A percentile compares a stretch with the other conserved stretches of the same genome.
These are phyloP conservation scores for Halocynthia roretzi DNA, from an alignment of 23 tunicate genomes.

Conservation along the genomic window DNA sequence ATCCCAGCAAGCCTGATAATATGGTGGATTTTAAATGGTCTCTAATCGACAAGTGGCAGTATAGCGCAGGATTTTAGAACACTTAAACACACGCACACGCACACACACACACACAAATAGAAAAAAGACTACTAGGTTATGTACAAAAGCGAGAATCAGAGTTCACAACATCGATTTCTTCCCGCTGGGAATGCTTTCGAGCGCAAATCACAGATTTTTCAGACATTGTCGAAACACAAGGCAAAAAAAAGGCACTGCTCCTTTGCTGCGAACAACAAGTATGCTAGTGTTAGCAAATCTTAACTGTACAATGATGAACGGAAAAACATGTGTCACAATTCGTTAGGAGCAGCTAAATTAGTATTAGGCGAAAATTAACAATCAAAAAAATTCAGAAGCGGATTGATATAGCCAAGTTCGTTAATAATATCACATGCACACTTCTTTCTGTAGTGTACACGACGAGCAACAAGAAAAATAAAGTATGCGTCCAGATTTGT, in stretches of 20 bases:
- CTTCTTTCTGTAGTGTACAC: background rate
- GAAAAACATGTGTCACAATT: background rate
- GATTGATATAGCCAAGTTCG: too few species aligned
- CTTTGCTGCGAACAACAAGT: background rate
- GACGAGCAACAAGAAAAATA: conserved; percentile 5
- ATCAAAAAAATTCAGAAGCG: background rate
- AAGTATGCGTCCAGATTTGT: background rate
- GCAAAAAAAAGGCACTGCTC: conserved; percentile 25
- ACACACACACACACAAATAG: too few species aligned
- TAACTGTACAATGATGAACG: background rate
- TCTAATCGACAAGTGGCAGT: too few species aligned
- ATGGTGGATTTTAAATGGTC: too few species aligned
- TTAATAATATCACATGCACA: conserved; percentile 2
- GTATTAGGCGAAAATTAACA: background rate
- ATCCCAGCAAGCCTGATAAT: too few species aligned
- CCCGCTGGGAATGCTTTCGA: too few species aligned
- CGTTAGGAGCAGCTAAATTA: background rate
- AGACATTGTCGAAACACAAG: conserved; percentile 32
- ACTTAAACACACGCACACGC: too few species aligned
- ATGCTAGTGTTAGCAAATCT: background rate
- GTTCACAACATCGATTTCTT: too few species aligned
- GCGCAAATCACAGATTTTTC: conserved; percentile 7
- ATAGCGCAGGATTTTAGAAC: too few species aligned
- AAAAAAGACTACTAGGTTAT: too few species aligned
- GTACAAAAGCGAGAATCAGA: too few species aligned